phyloP scores from a whole-genome alignment of 2,113 vertebrate species.

The Antigone vipio region DNA sequence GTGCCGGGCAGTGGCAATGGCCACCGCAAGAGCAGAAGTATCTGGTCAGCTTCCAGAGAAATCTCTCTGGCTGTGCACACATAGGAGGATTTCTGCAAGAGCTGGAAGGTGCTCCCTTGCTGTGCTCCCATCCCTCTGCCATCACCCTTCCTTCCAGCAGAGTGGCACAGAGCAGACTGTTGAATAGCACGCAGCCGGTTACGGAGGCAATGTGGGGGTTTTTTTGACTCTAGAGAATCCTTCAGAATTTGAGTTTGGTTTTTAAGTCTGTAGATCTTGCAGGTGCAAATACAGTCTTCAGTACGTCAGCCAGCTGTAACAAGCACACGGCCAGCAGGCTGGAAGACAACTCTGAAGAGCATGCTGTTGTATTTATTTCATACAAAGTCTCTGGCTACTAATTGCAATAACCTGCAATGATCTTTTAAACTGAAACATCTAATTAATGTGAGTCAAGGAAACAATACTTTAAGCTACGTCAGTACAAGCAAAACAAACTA shows the following conservation, averaged over 20 bases:
- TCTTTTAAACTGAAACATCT: neutral
- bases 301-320: neutral
- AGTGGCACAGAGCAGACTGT: neutral
- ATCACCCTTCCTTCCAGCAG: neutral
- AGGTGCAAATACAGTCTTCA: neutral
- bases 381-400: neutral
- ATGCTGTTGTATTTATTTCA: neutral
- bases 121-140: neutral
- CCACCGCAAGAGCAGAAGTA: neutral
- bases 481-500: neutral
- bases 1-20: neutral
- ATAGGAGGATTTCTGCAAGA: neutral
- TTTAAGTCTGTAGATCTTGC: neutral
- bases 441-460: neutral
- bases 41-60: neutral
- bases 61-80: too few relatives aligned
- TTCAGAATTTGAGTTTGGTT: neutral
- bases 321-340: neutral
- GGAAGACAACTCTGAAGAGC: neutral
- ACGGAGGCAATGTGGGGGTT: fast-evolving
- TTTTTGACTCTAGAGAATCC: neutral
- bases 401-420: neutral
- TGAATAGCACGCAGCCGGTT: neutral
- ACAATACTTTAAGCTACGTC: neutral
- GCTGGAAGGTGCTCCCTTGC: neutral